Base-by-base conservation (phyloP, 2,797 vertebrate genomes). In the Leucoraja ocellata region DNA sequence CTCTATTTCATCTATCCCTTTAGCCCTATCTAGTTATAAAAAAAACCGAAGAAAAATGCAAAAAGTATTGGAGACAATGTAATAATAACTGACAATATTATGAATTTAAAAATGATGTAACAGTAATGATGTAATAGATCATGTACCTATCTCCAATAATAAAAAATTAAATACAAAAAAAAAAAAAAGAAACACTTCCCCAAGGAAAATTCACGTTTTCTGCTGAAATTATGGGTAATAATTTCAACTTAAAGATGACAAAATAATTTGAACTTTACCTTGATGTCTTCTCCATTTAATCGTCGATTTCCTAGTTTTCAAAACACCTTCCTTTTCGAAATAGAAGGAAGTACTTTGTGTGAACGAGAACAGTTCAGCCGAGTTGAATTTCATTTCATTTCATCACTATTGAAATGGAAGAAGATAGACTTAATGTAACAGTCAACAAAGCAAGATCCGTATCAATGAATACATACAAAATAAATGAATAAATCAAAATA, bases 321-420 rank as follows among this genome's bases (percentile, higher is more conserved):
- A 79, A 61, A 93, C 93, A 93, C 94, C 94, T 94, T 95, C 94
- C 93, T 95, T 94, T 90, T 94, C 94, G 94, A 95, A 95, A 91
- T 36, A 94, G 93, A 81, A 68, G 46, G 94, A 93, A 16, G 94
- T 94, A 58, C 13, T 9, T 93, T 84, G 94, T 92, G 93, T 93
- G 86, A 95, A 39, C 1, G 0, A 90, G 73, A 93, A 93, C 94
- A 95, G 77, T 93, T 94, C 79, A 93, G 94, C 94, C n/a, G 79
- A 93, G 93, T 71, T 95, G 93, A 94, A 94, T 78, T 84, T 94
- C 94, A 95, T 94, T 78, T 36, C 61, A 16, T 14, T 94, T 91
- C n/a, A 93, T 36, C 16, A 94, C 93, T 58, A 88, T 93, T 94
- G 93, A 94, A 46, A 32, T 93, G 32, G 78, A 93, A 93, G 94